A percentile compares a stretch with the other conserved stretches of the same genome.
phyloP scores from a whole-genome alignment of 2,113 vertebrate species.

The Odocoileus virginianus region DNA sequence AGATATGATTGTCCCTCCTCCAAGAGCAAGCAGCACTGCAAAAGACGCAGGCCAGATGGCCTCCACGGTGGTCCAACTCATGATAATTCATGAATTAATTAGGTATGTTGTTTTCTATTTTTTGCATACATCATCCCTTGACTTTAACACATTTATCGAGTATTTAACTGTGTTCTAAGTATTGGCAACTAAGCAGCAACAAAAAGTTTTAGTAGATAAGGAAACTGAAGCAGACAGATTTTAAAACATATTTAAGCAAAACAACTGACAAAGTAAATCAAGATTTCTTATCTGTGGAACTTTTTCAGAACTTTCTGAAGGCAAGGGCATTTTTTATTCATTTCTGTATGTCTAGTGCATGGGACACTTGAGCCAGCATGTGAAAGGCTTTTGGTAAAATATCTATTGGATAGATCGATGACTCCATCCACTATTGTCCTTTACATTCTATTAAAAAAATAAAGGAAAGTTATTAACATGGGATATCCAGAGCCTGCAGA shows the following conservation, averaged over 20 bases:
- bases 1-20: background rate
- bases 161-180: background rate
- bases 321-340: background rate
- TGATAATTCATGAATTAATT: background rate
- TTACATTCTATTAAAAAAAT: background rate
- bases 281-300: background rate
- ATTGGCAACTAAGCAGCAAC: background rate
- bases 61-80: background rate
- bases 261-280: background rate
- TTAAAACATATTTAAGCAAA: background rate
- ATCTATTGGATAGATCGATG: background rate
- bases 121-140: background rate
- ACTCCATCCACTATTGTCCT: background rate
- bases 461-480: background rate
- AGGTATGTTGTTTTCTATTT: background rate
- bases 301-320: background rate
- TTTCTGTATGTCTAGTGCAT: no score
- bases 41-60: background rate
- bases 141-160: background rate
- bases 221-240: background rate
- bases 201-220: background rate
- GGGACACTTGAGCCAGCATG: background rate
- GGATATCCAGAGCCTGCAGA: background rate
- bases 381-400: background rate
- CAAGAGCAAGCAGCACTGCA: background rate